phyloP scores from a whole-genome alignment of 2,797 vertebrate species.

The Sebastes minor region DNA sequence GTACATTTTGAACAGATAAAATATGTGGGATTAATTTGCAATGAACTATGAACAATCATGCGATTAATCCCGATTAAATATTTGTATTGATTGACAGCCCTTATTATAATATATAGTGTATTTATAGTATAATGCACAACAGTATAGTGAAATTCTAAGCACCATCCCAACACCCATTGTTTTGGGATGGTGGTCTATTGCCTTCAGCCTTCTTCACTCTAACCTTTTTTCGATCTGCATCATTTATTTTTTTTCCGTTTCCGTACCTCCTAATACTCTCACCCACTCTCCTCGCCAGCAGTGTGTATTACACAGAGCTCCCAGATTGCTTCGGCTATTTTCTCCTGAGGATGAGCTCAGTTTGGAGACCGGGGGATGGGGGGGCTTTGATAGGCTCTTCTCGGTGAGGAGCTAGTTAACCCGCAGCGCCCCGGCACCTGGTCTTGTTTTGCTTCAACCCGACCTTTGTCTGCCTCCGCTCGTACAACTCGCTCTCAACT shows the following conservation, averaged over 20 bases:
- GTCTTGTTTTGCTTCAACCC: conserved; percentile 53
- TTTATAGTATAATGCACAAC: background rate
- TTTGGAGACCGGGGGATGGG: background rate
- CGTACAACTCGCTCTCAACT: conserved; percentile 27
- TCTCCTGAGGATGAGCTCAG: conserved; percentile 47
- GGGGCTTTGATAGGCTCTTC: conserved; percentile 25
- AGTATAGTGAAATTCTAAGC: background rate
- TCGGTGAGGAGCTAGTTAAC: conserved; percentile 61
- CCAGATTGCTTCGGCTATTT: conserved; percentile 64
- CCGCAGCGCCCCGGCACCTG: conserved; percentile 33
- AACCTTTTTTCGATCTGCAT: background rate
- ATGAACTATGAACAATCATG: too few relatives aligned
- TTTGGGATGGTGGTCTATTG: background rate
- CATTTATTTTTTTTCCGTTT: background rate
- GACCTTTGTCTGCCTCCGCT: conserved; percentile 46
- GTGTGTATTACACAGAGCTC: conserved; percentile 36
- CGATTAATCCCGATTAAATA: too few relatives aligned
- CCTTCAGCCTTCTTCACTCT: background rate
- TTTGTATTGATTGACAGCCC: too few relatives aligned
- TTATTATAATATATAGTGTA: background rate
- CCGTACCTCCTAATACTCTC: background rate
- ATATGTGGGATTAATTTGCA: too few relatives aligned
- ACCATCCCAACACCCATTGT: background rate
- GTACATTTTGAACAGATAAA: too few relatives aligned
- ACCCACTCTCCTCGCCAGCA: background rate